These are phyloP conservation scores for Labia minor DNA, from an alignment of 2,888 invertebrate species.

Conservation along the genomic window DNA sequence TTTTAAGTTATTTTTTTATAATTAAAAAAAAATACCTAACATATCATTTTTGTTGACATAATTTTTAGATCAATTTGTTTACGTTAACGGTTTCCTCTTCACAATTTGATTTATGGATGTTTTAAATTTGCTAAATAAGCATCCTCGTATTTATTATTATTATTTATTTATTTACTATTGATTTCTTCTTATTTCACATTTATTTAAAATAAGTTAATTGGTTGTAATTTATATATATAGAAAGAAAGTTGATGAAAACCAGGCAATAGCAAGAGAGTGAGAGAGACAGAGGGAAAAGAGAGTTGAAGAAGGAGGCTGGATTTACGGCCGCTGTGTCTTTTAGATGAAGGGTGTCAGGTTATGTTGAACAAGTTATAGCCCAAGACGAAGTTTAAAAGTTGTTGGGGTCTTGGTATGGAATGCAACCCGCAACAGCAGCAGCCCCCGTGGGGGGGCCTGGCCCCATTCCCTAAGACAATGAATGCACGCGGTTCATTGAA, in stretches of 20 bases:
- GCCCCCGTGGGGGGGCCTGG: not conserved
- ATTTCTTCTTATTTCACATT: not conserved
- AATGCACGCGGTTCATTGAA: not conserved
- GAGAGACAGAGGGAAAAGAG: too few species aligned
- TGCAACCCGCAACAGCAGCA: not conserved
- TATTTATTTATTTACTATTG: not conserved
- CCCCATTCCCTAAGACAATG: not conserved
- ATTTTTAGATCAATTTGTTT: too few species aligned
- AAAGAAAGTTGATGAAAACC: not conserved
- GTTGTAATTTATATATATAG: not conserved
- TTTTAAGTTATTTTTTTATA: too few species aligned
- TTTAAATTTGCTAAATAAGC: constrained; percentile 4
- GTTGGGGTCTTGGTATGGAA: not conserved
- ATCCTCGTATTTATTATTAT: not conserved
- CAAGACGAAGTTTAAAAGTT: not conserved
- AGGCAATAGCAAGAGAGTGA: not conserved
- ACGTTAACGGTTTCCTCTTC: too few species aligned
- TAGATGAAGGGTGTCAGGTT: not conserved
- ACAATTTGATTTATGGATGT: not conserved
- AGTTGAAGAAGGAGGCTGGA: not conserved
- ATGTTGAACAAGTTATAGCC: constrained; percentile 6
- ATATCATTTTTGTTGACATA: too few species aligned
- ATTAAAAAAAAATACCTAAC: too few species aligned
- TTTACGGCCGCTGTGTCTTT: not conserved
- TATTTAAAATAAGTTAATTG: not conserved